These are phyloP conservation scores for Syngnathus scovelli DNA, from an alignment of 2,113 vertebrate genomes.

Conservation along the genomic window DNA sequence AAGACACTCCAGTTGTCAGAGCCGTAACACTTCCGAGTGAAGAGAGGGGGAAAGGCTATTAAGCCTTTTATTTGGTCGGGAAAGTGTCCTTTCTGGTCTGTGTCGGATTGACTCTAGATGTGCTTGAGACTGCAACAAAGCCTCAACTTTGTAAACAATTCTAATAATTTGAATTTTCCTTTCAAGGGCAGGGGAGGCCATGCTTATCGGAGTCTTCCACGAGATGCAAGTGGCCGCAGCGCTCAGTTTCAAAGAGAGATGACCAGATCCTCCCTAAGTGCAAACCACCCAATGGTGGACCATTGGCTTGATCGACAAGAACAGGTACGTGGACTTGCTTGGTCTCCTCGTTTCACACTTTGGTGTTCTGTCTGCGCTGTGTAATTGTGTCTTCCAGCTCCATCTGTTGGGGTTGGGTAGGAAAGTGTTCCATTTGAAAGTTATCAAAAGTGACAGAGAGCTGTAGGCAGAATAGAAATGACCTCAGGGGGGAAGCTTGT, in stretches of 20 bases:
- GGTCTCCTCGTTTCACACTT: constrained; percentile 44
- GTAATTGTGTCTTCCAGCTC: constrained; percentile 45
- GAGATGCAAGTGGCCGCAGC: constrained; percentile 84
- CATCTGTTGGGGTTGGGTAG: constrained; percentile 30
- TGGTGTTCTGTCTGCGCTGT: constrained; percentile 36
- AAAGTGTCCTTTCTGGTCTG: constrained; percentile 4
- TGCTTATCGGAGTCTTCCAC: constrained; percentile 89
- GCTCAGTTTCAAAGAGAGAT: constrained; percentile 94
- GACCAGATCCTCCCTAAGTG: constrained; percentile 90
- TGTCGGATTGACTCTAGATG: neutral
- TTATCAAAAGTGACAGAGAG: constrained; percentile 59
- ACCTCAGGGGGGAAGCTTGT: constrained; percentile 46
- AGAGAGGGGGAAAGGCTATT: constrained; percentile 24
- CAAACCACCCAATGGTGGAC: constrained; percentile 98
- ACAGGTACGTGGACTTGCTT: constrained; percentile 75
- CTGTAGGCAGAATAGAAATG: constrained; percentile 42
- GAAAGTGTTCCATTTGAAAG: constrained; percentile 46
- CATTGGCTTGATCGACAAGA: constrained; percentile 94
- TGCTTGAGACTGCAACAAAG: neutral
- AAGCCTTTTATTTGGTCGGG: constrained; percentile 32
- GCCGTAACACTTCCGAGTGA: constrained; percentile 28
- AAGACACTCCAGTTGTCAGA: constrained; percentile 60
- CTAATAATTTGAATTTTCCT: neutral
- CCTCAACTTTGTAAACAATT: neutral
- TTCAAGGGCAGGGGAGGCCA: constrained; percentile 66